phyloP scores from a whole-genome alignment of 2,113 vertebrate genomes.

The Leucosticte australis region DNA sequence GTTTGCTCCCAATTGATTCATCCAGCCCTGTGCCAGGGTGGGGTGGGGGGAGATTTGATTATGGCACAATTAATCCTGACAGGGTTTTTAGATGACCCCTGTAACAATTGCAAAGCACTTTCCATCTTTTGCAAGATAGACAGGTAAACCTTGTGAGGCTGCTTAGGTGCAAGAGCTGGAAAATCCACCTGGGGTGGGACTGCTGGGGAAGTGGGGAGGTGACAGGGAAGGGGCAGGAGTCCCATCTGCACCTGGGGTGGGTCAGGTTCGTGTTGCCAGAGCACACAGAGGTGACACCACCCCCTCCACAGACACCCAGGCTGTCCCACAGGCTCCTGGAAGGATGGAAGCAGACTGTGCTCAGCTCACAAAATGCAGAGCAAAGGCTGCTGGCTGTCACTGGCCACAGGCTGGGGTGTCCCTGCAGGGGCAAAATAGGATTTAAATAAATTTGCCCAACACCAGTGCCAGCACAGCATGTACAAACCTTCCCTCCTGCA shows the following conservation, averaged over 20 bases:
- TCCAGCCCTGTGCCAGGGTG: accelerated
- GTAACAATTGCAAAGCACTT: slow-evolving; percentile 12
- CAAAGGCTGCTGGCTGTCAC: not conserved
- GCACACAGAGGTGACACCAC: accelerated
- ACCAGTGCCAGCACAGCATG: accelerated
- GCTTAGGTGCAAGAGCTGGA: not conserved
- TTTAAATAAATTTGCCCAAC: not conserved
- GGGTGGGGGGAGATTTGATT: not conserved
- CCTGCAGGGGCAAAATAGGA: not conserved
- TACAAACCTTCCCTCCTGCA: not conserved
- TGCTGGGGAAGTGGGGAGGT: not conserved
- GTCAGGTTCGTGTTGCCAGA: accelerated
- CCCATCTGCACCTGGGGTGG: not conserved
- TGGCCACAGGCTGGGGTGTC: not conserved
- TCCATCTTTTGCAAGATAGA: not conserved
- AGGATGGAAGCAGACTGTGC: not conserved
- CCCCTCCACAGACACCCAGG: not conserved
- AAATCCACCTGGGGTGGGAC: not conserved
- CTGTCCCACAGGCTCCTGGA: accelerated
- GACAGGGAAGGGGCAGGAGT: not conserved
- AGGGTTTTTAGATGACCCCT: slow-evolving; percentile 51
- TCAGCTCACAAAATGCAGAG: not conserved
- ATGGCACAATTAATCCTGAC: slow-evolving; percentile 53
- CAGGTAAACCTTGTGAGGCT: not conserved
- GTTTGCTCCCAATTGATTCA: slow-evolving; percentile 32